Base-by-base conservation (phyloP, 2,888 invertebrate species). In the Drosophila histrio region DNA sequence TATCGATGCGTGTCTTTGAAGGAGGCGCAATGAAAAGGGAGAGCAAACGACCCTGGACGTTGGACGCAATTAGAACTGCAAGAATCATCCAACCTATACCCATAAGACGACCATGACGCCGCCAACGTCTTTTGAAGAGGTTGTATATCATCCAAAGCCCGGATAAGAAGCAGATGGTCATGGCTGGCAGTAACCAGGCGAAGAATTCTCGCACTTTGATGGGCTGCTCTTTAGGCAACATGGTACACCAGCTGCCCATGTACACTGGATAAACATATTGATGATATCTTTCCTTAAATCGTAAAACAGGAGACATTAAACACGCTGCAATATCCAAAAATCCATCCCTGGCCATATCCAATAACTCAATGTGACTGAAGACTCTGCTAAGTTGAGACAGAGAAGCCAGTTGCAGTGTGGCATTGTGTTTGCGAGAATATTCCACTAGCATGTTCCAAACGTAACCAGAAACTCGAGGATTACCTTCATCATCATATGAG, bases 221-320 rank as follows among this genome's bases (percentile, higher is more conserved):
- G 1, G 28, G 19, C 5, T 50, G 34, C 17, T 85, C 69, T 24
- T 47, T 19, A 2, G 83, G 83, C 47, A 85, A 1, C 87, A 84
- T 84, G 5, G 83, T 82, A 22, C 83, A 84, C 88, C 83, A 84
- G 9, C 65, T 87, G 60, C 36, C 28, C n/a, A 67, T 24, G 7
- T 56, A 19, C 0, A 63, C 52, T 2, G 83, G 82, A 39, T 84
- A 87, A 1, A 70, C 44, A 7, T 69, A 69, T 19, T 77, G 43
- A n/a, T 49, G 72, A n/a, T 44, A 63, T 11, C 57, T 57, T 0
- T 71, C 44, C 13, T 46, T 1, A 19, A 26, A 30, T 0, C 53
- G 21, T 21, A n/a, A n/a, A n/a, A n/a, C n/a, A n/a, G 67, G 4
- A 0, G 79, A 32, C 7, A 69, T 77, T 8, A 82, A 50, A 39